Evolutionary conservation across 1,140 invertebrate genomes (phyloP), one percentile per base, ranked within the genome.

Genomic region (Drosophila repletoides): DNA sequence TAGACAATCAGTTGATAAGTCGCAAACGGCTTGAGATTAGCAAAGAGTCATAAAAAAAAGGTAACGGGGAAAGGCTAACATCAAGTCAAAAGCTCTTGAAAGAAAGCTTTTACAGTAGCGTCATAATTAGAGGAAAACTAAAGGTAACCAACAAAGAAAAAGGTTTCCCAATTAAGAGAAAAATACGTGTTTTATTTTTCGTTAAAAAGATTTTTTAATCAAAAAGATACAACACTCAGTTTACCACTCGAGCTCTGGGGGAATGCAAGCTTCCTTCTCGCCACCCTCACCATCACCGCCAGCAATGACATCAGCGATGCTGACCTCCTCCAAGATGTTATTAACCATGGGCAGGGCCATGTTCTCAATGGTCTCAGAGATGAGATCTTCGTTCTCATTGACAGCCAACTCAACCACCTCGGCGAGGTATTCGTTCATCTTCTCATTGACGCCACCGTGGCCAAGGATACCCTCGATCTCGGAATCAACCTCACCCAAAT

Each of bases 381-480:
- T 80, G 34, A 80, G 34, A 45, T 89, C 68, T 64, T 89, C 84
- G 43, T 89, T 89, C 64, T 89, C 88, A 70, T 89, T 89, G 69
- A 89, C 53, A 9, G 67, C 76, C 38, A 72, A 14, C 52, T 83
- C 76, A 14, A 89, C 74, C 29, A 67, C 68, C 53, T 89, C 88
- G 33, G 71, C 88, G 7, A 89, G 60, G 38, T 79, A 67, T 4
- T 59, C 72, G 72, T 89, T 89, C 80, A 89, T 74, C 49, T 73
- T 87, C 58, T 76, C 65, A 19, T 89, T 89, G 22, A 89, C 45
- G 15, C 2, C 22, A 31, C 88, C 88, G 33, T 88, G 63, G 34
- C 88, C 88, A 38, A 89, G 56, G 24, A 89, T 67, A 46, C 88
- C 88, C 36, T 88, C 84, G 58, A 89, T 89, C 36, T 89, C 81